Evolutionary conservation across 2,888 invertebrate genomes (phyloP).

Genomic region (Prenolepis imparis): DNA sequence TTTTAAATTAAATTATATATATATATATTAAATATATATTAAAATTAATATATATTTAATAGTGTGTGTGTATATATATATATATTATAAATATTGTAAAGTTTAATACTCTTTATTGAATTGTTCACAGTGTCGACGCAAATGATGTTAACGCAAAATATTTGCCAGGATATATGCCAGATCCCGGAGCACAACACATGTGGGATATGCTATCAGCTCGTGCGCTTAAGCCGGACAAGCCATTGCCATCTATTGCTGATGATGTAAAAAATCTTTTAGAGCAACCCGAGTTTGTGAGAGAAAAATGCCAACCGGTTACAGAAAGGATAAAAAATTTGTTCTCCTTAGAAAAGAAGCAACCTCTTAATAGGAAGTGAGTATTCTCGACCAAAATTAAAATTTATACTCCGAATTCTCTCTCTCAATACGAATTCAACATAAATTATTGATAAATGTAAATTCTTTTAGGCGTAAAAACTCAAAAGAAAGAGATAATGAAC

Average conservation of each 20-base stretch:
- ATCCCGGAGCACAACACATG: constrained; percentile 74
- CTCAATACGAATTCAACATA: neutral
- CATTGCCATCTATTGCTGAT: constrained; percentile 72
- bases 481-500: neutral
- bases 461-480: constrained; percentile 15
- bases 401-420: neutral
- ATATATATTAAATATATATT: too few species aligned
- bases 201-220: constrained; percentile 78
- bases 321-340: constrained; percentile 60
- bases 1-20: too few species aligned
- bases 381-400: neutral
- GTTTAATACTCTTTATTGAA: constrained; percentile 1
- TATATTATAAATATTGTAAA: neutral
- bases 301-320: constrained; percentile 55
- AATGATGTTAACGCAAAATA: constrained; percentile 59
- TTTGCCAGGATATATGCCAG: constrained; percentile 71
- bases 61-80: neutral
- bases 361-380: constrained; percentile 26
- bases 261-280: constrained; percentile 70
- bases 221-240: constrained; percentile 75
- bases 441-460: neutral
- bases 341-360: constrained; percentile 11
- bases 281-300: constrained; percentile 63
- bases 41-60: too few species aligned
- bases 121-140: constrained; percentile 16